Conservation (phyloP, 2,113 vertebrate species). For the Promerops cafer region DNA sequence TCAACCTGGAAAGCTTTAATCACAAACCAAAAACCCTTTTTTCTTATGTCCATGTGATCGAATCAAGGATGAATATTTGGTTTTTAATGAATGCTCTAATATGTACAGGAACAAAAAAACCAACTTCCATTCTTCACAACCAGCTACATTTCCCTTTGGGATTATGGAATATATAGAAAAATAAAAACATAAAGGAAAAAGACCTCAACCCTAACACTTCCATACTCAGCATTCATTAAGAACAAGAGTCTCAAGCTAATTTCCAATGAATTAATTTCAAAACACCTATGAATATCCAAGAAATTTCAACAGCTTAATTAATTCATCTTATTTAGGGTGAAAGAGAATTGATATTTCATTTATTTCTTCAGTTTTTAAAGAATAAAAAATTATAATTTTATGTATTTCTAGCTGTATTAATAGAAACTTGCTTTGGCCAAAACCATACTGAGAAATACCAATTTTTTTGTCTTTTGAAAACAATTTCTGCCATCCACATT, state of each 20-base stretch:
- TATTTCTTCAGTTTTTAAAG: neutral
- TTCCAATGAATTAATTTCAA: neutral
- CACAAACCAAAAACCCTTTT: neutral
- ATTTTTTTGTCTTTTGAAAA: neutral
- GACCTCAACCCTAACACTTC: neutral
- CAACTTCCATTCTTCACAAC: neutral
- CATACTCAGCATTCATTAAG: neutral
- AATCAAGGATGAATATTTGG: neutral
- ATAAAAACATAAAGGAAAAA: neutral
- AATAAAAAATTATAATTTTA: neutral
- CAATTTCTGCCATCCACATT: neutral
- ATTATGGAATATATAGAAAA: neutral
- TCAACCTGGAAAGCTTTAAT: neutral
- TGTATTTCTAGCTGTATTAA: neutral
- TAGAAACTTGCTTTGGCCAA: neutral
- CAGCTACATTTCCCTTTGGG: neutral
- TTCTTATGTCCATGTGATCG: neutral
- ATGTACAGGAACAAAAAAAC: neutral
- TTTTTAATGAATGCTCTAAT: neutral
- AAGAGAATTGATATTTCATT: neutral
- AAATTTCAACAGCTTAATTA: neutral
- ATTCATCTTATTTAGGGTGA: neutral
- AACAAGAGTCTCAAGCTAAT: neutral
- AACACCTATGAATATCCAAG: neutral
- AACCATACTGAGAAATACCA: neutral